Base-by-base conservation (phyloP, 1,140 invertebrate species). In the Drosophila parvula region DNA sequence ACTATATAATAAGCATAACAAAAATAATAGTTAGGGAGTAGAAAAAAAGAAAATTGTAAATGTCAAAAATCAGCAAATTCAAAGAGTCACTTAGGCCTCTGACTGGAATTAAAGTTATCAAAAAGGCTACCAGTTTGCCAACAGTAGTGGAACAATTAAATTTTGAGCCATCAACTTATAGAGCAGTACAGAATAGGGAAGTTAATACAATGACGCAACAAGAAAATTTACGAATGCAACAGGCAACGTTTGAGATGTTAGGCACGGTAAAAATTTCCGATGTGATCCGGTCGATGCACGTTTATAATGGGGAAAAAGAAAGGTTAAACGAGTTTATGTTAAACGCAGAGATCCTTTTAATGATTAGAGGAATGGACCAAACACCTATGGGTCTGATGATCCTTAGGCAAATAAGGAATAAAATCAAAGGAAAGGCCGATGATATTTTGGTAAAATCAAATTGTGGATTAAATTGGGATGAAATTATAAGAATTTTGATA, bases 381-480 rank as follows among this genome's bases (percentile, higher is more conserved):
- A 43, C 44, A 47, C 22, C 44, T 12, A 47, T 28, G 44, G 44
- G 22, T n/a, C n/a, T 50, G 12, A 50, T 50, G 47, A 30, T 30
- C 47, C 28, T 50, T 50, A 32, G 47, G 47, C 47, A 50, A 50
- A 50, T 50, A 50, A 50, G 47, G 47, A 50, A 50, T 18, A 51
- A 51, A 34, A 51, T 51, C 30, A 27, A 51, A 51, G 48, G 48
- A 51, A 51, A 51, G 7, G 48, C 48, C 14, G 48, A 51, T 51
- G 48, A 51, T n/a, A 16, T 51, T 51, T 51, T 51, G 28, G 48
- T 51, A 51, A 51, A 34, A 34, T 51, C 48, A 34, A 51, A 34
- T 34, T 32, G 28, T 34, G 28, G 48, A 16, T 34, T 51, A 34
- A 51, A 51, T 51, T 51, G 30, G 30, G 30, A 51, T 51, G 28